Conservation (phyloP, 2,888 invertebrate species). For the Dioctria linearis region DNA sequence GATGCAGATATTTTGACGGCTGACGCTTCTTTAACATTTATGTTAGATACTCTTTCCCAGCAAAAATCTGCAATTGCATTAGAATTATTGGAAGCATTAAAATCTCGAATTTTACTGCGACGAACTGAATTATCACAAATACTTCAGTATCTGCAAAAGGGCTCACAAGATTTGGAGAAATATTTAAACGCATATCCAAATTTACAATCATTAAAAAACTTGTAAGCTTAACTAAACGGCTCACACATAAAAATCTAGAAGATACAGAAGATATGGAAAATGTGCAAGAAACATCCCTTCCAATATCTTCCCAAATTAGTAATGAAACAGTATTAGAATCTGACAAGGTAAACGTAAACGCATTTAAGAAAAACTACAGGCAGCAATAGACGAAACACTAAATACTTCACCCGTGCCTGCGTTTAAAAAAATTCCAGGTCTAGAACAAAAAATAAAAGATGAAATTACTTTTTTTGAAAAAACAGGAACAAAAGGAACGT, state of each 20-base stretch:
- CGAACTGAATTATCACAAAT: conserved; percentile 53
- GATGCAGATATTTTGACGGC: conserved; percentile 14
- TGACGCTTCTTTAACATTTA: conserved; percentile 17
- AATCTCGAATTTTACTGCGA: background rate
- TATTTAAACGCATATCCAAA: too few species aligned
- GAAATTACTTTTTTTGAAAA: conserved; percentile 3
- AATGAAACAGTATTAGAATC: background rate
- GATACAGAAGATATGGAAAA: background rate
- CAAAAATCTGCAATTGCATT: background rate
- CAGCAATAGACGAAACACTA: background rate
- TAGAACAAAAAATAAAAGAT: background rate
- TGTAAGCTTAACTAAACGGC: background rate
- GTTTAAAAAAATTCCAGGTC: background rate
- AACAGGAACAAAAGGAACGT: background rate
- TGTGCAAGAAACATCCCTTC: too few species aligned
- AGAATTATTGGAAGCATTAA: background rate
- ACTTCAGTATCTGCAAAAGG: conserved; percentile 1
- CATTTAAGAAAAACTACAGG: background rate
- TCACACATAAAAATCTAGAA: background rate
- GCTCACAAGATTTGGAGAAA: background rate
- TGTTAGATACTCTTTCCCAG: background rate
- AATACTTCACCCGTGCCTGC: background rate
- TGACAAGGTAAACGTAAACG: background rate
- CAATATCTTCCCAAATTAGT: too few species aligned
- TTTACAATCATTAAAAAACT: too few species aligned